Base-by-base conservation (phyloP, 2,113 vertebrate genomes). In the Rhinolophus ferrumequinum region DNA sequence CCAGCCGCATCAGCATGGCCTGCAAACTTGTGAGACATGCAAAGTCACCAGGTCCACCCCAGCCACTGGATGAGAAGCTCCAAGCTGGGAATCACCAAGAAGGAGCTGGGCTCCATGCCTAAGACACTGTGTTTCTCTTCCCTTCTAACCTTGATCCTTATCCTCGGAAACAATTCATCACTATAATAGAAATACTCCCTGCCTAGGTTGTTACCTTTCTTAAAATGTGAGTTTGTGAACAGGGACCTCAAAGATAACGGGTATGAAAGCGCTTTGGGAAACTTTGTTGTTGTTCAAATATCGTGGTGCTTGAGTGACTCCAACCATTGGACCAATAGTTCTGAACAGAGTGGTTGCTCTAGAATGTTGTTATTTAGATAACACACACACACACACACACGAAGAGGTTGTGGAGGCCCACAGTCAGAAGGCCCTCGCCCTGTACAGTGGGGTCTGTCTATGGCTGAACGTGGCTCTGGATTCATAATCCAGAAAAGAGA, bases 41-140 rank as follows among this genome's bases (percentile, higher is more conserved):
- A 26, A 0, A 26, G 13, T 16, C 41, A n/a, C 15, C 18, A 13
- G 13, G 35, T 41, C 15, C 21, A 16, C 38, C 12, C 11, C 47
- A 18, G 38, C 35, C 30, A 6, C 30, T 4, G 18, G 24, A 6
- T 38, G 21, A 6, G 41, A 41, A 19, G 14, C 1, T 52, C 2
- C 0, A 0, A 33, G 35, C 5, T 0, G 16, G 64, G 30, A 24
- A 38, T 28, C 60, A 12, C 30, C 5, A 21, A 38, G 41, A 0
- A 0, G 12, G 33, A 16, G 28, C 24, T 70, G 30, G 83, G 58
- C 14, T 84, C n/a, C 50, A 1, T 19, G 13, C 16, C 44, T 21
- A 75, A 28, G 47, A 15, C 0, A 1, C 47, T 0, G 18, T 16
- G 7, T 76, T 70, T 76, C 72, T 60, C 4, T 64, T 58, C 44